Evolutionary conservation across 2,797 vertebrate species (phyloP), one percentile per base, ranked within the genome.

Genomic region (Hapalemur alaotrensis): DNA sequence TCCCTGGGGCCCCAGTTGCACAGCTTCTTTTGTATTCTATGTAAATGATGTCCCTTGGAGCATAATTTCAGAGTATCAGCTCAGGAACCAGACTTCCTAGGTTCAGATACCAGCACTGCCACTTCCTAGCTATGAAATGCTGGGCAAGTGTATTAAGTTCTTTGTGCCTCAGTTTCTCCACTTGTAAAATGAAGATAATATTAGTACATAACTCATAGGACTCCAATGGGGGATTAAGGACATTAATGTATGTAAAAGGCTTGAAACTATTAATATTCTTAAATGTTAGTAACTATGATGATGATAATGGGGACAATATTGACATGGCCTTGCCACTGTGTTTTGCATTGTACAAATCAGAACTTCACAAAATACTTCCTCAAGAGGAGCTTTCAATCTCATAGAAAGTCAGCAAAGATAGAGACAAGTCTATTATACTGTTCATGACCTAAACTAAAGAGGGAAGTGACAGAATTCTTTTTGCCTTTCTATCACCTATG

Each of bases 11-110:
- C 18, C 61, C 6, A 43, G 4, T 25, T 25, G n/a, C 28, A 59
- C 14, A 23, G 7, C 46, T n/a, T 14, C 1, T 2, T n/a, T 38
- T 28, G 2, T n/a, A 0, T 35, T 85, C 61, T 73, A 0, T 57
- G 20, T 46, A 80, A 61, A 9, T 25, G 10, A 11, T 18, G 35
- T 17, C 30, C 43, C 13, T 22, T 23, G 38, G 23, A 57, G 25
- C 52, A 11, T n/a, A n/a, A 63, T 59, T 38, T 48, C 61, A 10
- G 9, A 48, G 20, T 6, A 35, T 46, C 41, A 2, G 1, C 43
- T 23, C 6, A 3, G 25, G 59, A 89, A 69, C 22, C 48, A 61
- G 48, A 72, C 14, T 28, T 48, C 32, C 48, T 17, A 35, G 5
- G 13, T 32, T 52, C n/a, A 69, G 43, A 18, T 10, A n/a, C 4